Conservation (phyloP, 2,113 vertebrate species). For the Myotis yumanensis region DNA sequence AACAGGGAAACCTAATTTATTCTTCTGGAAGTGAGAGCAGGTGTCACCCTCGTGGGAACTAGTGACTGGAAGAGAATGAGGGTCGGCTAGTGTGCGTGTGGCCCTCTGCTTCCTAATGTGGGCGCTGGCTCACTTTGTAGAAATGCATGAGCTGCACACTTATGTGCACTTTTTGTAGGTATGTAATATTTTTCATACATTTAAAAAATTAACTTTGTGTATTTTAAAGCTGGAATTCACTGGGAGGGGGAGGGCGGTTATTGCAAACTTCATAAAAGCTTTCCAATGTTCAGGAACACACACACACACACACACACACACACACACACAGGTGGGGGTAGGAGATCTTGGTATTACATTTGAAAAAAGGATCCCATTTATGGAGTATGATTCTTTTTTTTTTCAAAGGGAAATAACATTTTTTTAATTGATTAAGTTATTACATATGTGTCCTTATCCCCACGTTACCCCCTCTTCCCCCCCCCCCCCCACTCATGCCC, state of each 20-base stretch:
- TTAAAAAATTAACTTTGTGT: neutral
- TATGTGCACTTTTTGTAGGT: neutral
- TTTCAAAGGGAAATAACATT: too few relatives aligned
- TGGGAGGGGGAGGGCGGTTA: accelerated
- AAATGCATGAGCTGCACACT: neutral
- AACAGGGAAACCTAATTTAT: neutral
- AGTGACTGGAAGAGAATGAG: neutral
- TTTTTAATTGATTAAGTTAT: too few relatives aligned
- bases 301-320: neutral
- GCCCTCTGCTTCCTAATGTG: neutral
- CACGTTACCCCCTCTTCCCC: too few relatives aligned
- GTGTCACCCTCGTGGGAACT: neutral
- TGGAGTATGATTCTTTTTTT: too few relatives aligned
- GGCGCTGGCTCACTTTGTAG: neutral
- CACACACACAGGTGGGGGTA: neutral
- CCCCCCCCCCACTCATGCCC: too few relatives aligned
- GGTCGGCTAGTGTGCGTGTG: neutral
- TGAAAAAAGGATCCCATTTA: neutral
- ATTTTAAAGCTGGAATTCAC: neutral
- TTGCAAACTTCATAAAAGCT: neutral
- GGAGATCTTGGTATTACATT: neutral
- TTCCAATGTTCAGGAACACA: neutral
- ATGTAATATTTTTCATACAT: neutral
- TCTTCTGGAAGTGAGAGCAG: neutral
- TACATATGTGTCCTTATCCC: too few relatives aligned